A percentile compares a stretch with the other conserved stretches of the same genome.
These are phyloP conservation scores for Drosophila aff. DNA, from an alignment of 1,140 invertebrate genomes.

Conservation along the genomic window DNA sequence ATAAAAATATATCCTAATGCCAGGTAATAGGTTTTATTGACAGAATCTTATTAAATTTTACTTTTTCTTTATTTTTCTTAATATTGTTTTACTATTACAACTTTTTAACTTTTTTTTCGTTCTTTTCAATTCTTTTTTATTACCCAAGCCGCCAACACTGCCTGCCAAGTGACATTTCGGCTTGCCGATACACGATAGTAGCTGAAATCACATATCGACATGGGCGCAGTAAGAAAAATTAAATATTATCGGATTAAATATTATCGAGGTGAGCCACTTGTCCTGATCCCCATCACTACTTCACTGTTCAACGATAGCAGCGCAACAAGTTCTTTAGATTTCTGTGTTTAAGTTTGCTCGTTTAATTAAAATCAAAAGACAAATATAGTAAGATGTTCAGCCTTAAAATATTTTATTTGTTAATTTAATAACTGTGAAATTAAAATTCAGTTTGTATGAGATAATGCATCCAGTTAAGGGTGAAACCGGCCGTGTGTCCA, in stretches of 20 bases:
- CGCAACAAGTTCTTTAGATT: conserved; percentile 51
- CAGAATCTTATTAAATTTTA: no score
- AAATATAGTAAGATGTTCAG: neutral
- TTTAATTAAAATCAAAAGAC: neutral
- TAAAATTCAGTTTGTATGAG: neutral
- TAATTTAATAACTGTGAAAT: neutral
- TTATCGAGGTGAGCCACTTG: neutral
- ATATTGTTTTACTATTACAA: neutral
- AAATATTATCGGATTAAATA: neutral
- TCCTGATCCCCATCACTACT: neutral
- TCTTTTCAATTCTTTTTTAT: no score
- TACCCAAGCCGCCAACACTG: no score
- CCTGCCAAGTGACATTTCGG: no score
- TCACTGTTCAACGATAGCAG: conserved; percentile 18
- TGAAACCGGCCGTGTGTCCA: conserved; percentile 47
- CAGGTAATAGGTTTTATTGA: no score
- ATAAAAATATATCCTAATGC: neutral
- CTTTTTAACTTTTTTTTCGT: neutral
- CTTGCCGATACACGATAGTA: no score
- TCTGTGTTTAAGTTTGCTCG: neutral
- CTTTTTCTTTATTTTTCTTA: no score
- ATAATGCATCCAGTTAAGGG: neutral
- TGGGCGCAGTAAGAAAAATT: neutral
- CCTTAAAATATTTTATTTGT: neutral
- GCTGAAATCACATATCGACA: no score